Evolutionary conservation across 2,113 vertebrate genomes (phyloP), one percentile per base, ranked within the genome.

Genomic region (Osmerus mordax): DNA sequence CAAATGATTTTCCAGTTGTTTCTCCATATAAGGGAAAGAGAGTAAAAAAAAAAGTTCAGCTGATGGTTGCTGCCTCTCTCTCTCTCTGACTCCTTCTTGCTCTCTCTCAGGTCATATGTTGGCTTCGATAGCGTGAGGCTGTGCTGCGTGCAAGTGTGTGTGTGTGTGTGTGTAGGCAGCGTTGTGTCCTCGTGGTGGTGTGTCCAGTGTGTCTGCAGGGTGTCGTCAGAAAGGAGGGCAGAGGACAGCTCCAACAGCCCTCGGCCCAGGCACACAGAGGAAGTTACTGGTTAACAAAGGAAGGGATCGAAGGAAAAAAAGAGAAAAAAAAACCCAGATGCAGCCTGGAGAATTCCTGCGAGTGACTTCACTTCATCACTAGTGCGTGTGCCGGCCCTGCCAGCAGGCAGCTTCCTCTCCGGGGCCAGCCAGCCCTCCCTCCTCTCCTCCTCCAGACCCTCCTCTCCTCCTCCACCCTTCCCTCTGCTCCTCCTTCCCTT

Each of bases 1-100:
- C 88, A 92, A 92, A 92, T 89, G 87, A 85, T 89, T 92, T 89
- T 86, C 84, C 88, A 80, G 88, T 83, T 87, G 77, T 74, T 84
- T 81, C 75, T 81, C 92, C 91, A 87, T 91, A 90, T 91, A 91
- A 87, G 89, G 91, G 72, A 88, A 91, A 41, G 79, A 85, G 65
- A 87, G 87, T 86, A 86, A 83, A 71, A 53, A 25, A 25, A 64
- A 73, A 83, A 66, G 82, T 83, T 89, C 81, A 88, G 86, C 83
- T 87, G 90, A 88, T 91, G 84, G 75, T 81, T 89, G 79, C 81
- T 87, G 84, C 84, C 70, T 19, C 9, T 59, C 12, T 82, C 81
- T 72, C 9, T 59, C 18, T 82, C 81, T 72, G 66, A 60, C 64
- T 74, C 67, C 28, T 29, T 36, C 28, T n/a, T 16, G 11, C 28